Base-by-base conservation (phyloP, 2,113 vertebrate species). In the Alces alces region DNA sequence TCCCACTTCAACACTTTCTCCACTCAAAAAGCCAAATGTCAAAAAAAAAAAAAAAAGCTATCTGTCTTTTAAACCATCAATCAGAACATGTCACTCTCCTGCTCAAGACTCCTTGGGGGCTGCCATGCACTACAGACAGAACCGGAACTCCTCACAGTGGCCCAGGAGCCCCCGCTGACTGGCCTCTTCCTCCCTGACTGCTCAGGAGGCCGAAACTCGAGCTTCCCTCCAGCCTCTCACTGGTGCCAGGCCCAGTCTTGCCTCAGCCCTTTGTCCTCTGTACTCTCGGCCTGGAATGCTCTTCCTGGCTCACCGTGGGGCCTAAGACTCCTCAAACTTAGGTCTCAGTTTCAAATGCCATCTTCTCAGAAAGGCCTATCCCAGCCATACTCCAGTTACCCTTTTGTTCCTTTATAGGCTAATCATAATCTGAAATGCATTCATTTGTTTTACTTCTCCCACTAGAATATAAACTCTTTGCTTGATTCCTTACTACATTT, bases 371-470 rank as follows among this genome's bases (percentile, higher is more conserved):
- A 92, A 14, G 70, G 27, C 54, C 78, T 86, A 76, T 82, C 28
- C 89, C 25, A 89, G 39, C 25, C 76, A 88, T 28, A 36, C 39
- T 94, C 16, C 21, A 93, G 12, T 80, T 70, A 92, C 25, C 66
- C 70, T 86, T 91, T n/a, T 36, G 54, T 73, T 78, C 12, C 58
- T 85, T 55, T 88, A 84, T 1, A 95, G 47, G 30, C 60, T 84
- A 76, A 66, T n/a, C 61, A 95, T 36, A 70, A 95, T 83, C 45
- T 93, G 82, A 95, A 98, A 90, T 92, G 57, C 28, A 36, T 43
- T 84, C 11, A 9, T 93, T 27, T 50, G n/a, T 47, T 73, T 91
- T 61, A 64, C 39, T 90, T 86, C 30, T 7, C 47, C 12, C 61
- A 90, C 23, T 30, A 95, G n/a, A 94, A 85, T 47, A 58, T 73